Conservation (phyloP, 2,113 vertebrate species). For the Todiramphus saurophagus region DNA sequence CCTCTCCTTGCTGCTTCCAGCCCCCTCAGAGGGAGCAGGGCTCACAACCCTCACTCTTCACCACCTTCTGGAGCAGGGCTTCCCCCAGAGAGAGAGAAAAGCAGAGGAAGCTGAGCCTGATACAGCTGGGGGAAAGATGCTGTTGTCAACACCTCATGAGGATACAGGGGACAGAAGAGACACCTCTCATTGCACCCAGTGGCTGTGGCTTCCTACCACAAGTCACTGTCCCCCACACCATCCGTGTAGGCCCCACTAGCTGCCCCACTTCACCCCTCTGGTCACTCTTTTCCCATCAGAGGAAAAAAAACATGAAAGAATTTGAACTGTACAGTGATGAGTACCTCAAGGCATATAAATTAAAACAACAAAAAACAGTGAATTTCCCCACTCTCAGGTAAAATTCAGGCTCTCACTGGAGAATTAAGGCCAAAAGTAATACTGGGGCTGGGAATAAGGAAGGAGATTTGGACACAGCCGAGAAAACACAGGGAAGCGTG, state of each 20-base stretch:
- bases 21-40: fast-evolving
- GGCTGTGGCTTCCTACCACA: fast-evolving
- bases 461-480: neutral
- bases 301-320: neutral
- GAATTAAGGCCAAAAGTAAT: neutral
- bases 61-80: neutral
- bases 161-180: neutral
- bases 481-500: neutral
- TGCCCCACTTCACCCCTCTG: too few relatives aligned
- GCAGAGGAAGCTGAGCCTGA: neutral
- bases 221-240: neutral
- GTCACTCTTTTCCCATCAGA: neutral
- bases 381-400: neutral
- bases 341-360: neutral
- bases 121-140: fast-evolving
- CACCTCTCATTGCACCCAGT: fast-evolving
- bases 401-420: neutral
- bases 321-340: neutral
- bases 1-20: neutral
- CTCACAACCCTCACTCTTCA: neutral
- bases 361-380: neutral
- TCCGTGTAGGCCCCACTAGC: fast-evolving
- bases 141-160: neutral
- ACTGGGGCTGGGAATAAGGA: neutral
- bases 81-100: neutral